phyloP scores from a whole-genome alignment of 1,140 invertebrate genomes.

The Radopholus similis region DNA sequence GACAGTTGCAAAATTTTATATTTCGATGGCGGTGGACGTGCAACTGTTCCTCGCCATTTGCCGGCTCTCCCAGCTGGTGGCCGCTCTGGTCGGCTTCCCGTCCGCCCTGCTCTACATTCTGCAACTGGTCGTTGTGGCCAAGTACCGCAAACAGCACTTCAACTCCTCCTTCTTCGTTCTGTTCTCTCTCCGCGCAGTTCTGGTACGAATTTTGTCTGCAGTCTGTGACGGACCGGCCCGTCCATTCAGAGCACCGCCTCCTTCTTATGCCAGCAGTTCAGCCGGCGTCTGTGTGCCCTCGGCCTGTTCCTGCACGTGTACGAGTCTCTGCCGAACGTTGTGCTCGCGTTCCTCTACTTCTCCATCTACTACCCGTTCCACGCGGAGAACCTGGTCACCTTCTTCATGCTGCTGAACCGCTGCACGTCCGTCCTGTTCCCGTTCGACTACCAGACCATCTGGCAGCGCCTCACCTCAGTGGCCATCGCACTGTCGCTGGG shows the following conservation, averaged over 20 bases:
- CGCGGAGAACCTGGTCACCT: background rate
- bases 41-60: too few species aligned
- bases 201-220: background rate
- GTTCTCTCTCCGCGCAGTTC: background rate
- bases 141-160: background rate
- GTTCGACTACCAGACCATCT: background rate
- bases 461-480: background rate
- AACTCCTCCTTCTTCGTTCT: slow-evolving; percentile 6
- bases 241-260: background rate
- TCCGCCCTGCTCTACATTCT: slow-evolving; percentile 4
- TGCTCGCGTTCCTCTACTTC: slow-evolving; percentile 1
- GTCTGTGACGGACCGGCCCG: background rate
- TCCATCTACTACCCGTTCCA: slow-evolving; percentile 3
- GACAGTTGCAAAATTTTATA: too few species aligned
- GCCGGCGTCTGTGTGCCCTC: background rate
- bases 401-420: slow-evolving; percentile 1
- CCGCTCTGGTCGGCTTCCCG: background rate
- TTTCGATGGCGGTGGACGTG: too few species aligned
- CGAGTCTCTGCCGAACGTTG: background rate
- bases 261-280: background rate
- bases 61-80: background rate
- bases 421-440: background rate
- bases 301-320: background rate
- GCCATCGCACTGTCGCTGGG: background rate
- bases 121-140: background rate